Conservation (phyloP, 2,888 invertebrate species). For the Cryptophagus acutangulus region DNA sequence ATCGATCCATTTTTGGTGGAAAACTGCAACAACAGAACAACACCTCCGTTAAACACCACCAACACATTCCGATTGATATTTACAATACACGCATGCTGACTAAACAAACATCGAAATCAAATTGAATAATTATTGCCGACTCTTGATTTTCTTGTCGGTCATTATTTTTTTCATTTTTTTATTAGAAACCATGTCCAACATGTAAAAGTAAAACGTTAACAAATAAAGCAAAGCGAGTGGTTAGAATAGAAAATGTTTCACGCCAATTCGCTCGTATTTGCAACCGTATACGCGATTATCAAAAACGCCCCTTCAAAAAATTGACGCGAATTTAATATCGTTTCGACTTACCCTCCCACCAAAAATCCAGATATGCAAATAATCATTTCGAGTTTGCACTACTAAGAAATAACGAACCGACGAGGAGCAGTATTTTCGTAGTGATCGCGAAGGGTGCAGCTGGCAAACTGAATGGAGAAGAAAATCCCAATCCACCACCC, state of each 20-base stretch:
- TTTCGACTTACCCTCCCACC: constrained; percentile 51
- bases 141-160: not conserved
- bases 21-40: constrained; percentile 43
- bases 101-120: too few relatives aligned
- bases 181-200: not conserved
- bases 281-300: too few relatives aligned
- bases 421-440: constrained; percentile 6
- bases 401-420: not conserved
- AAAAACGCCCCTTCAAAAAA: too few relatives aligned
- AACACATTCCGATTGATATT: constrained; percentile 12
- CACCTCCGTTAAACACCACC: constrained; percentile 11
- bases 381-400: constrained; percentile 48
- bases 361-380: constrained; percentile 59
- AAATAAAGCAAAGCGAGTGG: too few relatives aligned
- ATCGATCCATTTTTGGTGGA: constrained; percentile 48
- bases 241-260: not conserved
- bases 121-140: not conserved
- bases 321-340: too few relatives aligned
- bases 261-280: too few relatives aligned
- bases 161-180: not conserved
- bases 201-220: too few relatives aligned
- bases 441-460: constrained; percentile 38
- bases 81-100: too few relatives aligned
- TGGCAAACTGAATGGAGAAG: constrained; percentile 38
- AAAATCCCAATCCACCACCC: constrained; percentile 29